phyloP scores from a whole-genome alignment of 1,140 invertebrate species.

The Drosophila yakuba region DNA sequence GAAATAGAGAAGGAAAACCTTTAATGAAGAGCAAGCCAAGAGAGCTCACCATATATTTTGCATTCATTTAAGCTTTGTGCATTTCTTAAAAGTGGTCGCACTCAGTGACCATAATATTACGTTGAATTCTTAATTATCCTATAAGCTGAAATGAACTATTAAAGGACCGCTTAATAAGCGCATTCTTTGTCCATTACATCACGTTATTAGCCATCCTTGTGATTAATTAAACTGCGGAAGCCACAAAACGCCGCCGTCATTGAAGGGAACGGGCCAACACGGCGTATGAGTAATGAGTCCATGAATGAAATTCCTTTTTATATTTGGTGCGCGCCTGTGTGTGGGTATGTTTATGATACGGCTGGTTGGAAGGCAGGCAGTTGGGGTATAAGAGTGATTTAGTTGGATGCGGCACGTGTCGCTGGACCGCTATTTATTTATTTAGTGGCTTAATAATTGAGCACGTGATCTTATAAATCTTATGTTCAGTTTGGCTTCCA shows the following conservation, averaged over 20 bases:
- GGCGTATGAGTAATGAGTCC: constrained; percentile 74
- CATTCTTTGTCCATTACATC: constrained; percentile 20
- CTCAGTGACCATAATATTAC: background rate
- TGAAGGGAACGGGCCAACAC: constrained; percentile 29
- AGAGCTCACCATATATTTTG: no score
- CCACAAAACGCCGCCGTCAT: constrained; percentile 55
- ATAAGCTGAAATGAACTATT: constrained; percentile 36
- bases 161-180: constrained; percentile 22
- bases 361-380: constrained; percentile 13
- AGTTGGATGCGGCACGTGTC: constrained; percentile 61
- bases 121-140: constrained; percentile 10
- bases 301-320: constrained; percentile 57
- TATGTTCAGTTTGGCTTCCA: constrained; percentile 49
- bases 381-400: constrained; percentile 18
- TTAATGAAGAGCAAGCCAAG: no score
- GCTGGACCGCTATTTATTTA: constrained; percentile 73
- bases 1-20: no score
- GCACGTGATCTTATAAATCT: constrained; percentile 81
- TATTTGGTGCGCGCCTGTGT: constrained; percentile 12
- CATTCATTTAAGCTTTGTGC: background rate
- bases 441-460: constrained; percentile 82
- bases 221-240: constrained; percentile 71
- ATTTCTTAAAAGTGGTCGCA: background rate
- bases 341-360: constrained; percentile 48
- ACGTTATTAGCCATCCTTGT: constrained; percentile 41